Conservation (phyloP, 2,888 invertebrate species). For the Lacanobia oleracea region DNA sequence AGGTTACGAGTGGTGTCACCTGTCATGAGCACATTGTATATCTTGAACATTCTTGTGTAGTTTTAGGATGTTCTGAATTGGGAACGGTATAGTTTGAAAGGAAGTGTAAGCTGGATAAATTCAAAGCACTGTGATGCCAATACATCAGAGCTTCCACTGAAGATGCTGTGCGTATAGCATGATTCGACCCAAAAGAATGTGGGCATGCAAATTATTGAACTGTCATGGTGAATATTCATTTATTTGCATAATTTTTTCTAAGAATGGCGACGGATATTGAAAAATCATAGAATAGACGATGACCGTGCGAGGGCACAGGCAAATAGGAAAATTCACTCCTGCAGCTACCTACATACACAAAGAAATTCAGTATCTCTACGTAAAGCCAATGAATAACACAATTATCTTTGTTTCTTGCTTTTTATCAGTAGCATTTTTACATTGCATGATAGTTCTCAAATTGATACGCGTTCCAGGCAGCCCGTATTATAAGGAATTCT, state of each 20-base stretch:
- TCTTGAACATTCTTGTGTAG: neutral
- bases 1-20: slow-evolving; percentile 41
- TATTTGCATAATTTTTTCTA: slow-evolving; percentile 9
- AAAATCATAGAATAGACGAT: slow-evolving; percentile 1
- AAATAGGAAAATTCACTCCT: neutral
- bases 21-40: slow-evolving; percentile 7
- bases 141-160: neutral
- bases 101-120: neutral
- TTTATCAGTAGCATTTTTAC: slow-evolving; percentile 47
- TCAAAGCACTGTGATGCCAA: neutral
- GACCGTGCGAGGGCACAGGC: neutral
- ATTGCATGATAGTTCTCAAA: slow-evolving; percentile 37
- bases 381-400: slow-evolving; percentile 25
- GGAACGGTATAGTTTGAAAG: neutral
- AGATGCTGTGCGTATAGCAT: neutral
- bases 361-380: slow-evolving; percentile 12
- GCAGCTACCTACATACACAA: slow-evolving; percentile 5
- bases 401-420: slow-evolving; percentile 43
- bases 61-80: neutral
- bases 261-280: neutral
- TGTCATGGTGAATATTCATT: slow-evolving; percentile 24
- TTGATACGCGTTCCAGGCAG: slow-evolving; percentile 31
- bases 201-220: slow-evolving; percentile 26
- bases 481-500: slow-evolving; percentile 10
- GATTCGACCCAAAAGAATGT: slow-evolving; percentile 20